These are phyloP conservation scores for Margaritifera margaritifera DNA, from an alignment of 2,888 invertebrate genomes.

Conservation along the genomic window DNA sequence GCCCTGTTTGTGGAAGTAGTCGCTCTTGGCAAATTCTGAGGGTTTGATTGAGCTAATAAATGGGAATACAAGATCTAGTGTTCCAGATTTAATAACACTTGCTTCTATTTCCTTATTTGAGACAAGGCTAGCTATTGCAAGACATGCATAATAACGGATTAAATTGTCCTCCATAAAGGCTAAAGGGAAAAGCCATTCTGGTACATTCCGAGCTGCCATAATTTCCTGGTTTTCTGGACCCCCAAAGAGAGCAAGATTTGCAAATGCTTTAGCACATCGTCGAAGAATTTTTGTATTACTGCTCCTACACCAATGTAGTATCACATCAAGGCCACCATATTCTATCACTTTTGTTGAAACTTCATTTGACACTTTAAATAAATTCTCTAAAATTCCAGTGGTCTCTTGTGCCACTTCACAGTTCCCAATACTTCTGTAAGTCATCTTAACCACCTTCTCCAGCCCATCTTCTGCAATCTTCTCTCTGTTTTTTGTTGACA, in stretches of 20 bases:
- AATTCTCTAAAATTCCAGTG: slow-evolving; percentile 72
- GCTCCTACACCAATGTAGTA: slow-evolving; percentile 93
- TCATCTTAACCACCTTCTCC: slow-evolving; percentile 91
- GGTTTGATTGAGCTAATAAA: slow-evolving; percentile 96
- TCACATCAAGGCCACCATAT: slow-evolving; percentile 92
- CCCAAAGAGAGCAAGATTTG: slow-evolving; percentile 96
- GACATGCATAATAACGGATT: slow-evolving; percentile 90
- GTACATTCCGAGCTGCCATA: slow-evolving; percentile 87
- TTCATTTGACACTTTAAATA: slow-evolving; percentile 97
- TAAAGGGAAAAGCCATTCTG: slow-evolving; percentile 95
- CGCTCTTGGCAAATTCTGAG: slow-evolving; percentile 87
- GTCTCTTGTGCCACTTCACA: slow-evolving; percentile 73
- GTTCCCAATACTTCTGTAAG: slow-evolving; percentile 89
- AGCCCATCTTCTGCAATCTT: slow-evolving; percentile 93
- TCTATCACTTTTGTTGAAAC: slow-evolving; percentile 95
- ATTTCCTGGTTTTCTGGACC: slow-evolving; percentile 97
- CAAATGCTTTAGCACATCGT: slow-evolving; percentile 96
- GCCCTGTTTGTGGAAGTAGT: slow-evolving; percentile 91
- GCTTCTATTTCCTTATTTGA: slow-evolving; percentile 99
- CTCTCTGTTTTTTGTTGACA: slow-evolving; percentile 93
- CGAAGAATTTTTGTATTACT: slow-evolving; percentile 91
- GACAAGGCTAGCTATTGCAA: slow-evolving; percentile 96
- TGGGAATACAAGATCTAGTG: slow-evolving; percentile 95
- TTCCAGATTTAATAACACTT: slow-evolving; percentile 94
- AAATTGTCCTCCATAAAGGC: slow-evolving; percentile 96